Percentiles rank a stretch among this genome's conserved stretches.
phyloP scores from a whole-genome alignment of 2,113 vertebrate genomes.

The Xenus cinereus region DNA sequence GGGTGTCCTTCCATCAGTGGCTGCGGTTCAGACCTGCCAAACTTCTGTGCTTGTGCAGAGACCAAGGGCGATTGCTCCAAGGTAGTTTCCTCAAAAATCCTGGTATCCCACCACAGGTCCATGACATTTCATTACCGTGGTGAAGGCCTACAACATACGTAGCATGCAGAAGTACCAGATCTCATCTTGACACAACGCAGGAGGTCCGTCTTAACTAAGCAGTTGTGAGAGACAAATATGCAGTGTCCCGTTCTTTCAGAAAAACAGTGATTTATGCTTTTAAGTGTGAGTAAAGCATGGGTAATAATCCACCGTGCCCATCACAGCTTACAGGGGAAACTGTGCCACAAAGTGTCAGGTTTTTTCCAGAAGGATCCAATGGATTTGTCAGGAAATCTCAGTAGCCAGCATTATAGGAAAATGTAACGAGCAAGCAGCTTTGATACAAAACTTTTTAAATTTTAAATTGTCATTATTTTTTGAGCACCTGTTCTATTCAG shows the following conservation, averaged over 20 bases:
- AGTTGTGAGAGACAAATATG: neutral
- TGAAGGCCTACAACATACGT: neutral
- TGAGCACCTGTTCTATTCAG: slow-evolving; percentile 45
- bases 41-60: neutral
- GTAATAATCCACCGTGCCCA: neutral
- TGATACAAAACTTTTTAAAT: slow-evolving; percentile 23
- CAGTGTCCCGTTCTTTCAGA: neutral
- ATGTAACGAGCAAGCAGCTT: neutral
- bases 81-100: slow-evolving; percentile 30
- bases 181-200: neutral
- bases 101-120: neutral
- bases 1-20: neutral
- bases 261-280: slow-evolving; percentile 28
- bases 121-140: neutral
- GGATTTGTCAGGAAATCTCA: slow-evolving; percentile 14
- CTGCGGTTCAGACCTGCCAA: neutral
- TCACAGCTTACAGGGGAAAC: neutral
- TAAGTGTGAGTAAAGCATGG: neutral
- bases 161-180: neutral
- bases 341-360: slow-evolving; percentile 14
- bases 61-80: neutral
- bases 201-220: neutral
- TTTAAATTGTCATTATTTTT: slow-evolving; percentile 51
- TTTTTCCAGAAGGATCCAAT: slow-evolving; percentile 13
- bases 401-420: neutral